A percentile compares a stretch with the other conserved stretches of the same genome.
Conservation (phyloP, 2,797 vertebrate species). For the Acanthornis magna region DNA sequence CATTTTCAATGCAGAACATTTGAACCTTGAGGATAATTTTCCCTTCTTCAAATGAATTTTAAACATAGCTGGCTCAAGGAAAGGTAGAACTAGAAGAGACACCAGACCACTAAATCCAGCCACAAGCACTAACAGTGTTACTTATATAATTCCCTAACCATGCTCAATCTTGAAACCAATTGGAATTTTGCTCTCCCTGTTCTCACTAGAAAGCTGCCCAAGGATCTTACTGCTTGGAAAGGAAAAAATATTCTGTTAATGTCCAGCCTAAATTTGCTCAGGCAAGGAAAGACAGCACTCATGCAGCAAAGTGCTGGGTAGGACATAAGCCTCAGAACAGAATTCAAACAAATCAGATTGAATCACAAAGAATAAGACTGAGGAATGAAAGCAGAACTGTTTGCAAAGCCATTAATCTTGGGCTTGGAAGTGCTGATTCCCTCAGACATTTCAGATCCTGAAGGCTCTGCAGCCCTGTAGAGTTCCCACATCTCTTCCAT, state of each 20-base stretch:
- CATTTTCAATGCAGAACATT: neutral
- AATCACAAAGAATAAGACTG: neutral
- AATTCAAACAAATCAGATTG: conserved; percentile 10
- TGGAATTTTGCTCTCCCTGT: neutral
- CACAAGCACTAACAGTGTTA: neutral
- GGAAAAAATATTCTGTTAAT: conserved; percentile 14
- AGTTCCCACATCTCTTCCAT: neutral
- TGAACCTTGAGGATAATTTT: neutral
- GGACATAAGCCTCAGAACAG: neutral
- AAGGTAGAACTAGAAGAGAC: neutral
- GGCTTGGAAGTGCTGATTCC: neutral
- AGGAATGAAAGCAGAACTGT: conserved; percentile 27
- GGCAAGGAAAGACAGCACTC: neutral
- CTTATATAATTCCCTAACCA: neutral
- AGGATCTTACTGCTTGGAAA: conserved; percentile 17
- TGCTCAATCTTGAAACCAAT: neutral
- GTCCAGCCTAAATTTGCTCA: conserved; percentile 8
- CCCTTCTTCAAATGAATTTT: neutral
- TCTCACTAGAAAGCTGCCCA: neutral
- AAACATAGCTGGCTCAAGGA: neutral
- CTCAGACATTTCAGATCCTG: neutral
- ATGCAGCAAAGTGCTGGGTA: neutral
- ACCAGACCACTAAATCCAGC: neutral
- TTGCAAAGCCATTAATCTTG: neutral
- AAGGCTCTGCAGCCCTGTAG: neutral